These are phyloP conservation scores for Otis tarda DNA, from an alignment of 2,113 vertebrate genomes.

Conservation along the genomic window DNA sequence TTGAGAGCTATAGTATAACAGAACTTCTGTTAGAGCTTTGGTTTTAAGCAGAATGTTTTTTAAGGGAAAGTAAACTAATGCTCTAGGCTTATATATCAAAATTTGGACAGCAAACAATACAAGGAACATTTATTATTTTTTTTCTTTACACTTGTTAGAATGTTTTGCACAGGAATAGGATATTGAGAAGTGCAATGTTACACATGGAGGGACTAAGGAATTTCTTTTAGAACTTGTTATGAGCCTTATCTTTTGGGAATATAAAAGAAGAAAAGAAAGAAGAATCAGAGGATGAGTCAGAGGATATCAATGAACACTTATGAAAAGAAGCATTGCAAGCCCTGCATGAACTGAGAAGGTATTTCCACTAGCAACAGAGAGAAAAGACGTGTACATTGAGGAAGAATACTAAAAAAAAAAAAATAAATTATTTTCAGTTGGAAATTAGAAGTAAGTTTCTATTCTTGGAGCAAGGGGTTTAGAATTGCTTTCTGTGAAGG, in stretches of 20 bases:
- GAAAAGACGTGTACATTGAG: not conserved
- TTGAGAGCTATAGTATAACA: not conserved
- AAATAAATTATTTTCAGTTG: not conserved
- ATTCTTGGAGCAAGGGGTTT: not conserved
- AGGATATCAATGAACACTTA: not conserved
- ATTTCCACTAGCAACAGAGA: not conserved
- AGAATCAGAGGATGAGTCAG: not conserved
- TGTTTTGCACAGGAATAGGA: not conserved
- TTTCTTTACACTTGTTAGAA: not conserved
- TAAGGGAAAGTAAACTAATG: not conserved
- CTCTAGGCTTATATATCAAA: not conserved
- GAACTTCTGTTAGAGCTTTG: not conserved
- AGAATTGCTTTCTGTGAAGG: not conserved
- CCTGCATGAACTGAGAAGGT: not conserved
- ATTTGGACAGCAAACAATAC: not conserved
- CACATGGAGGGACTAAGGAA: not conserved
- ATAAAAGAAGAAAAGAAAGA: not conserved
- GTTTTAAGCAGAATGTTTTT: not conserved
- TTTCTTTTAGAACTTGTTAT: conserved; percentile 1
- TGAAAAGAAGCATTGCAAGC: not conserved
- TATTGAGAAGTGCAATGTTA: not conserved
- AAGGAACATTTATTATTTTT: not conserved
- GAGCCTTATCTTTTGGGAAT: not conserved
- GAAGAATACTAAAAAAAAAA: not conserved
- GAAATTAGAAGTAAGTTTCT: not conserved